Evolutionary conservation across 1,140 invertebrate genomes (phyloP).

Genomic region (Papilio polyxenes): DNA sequence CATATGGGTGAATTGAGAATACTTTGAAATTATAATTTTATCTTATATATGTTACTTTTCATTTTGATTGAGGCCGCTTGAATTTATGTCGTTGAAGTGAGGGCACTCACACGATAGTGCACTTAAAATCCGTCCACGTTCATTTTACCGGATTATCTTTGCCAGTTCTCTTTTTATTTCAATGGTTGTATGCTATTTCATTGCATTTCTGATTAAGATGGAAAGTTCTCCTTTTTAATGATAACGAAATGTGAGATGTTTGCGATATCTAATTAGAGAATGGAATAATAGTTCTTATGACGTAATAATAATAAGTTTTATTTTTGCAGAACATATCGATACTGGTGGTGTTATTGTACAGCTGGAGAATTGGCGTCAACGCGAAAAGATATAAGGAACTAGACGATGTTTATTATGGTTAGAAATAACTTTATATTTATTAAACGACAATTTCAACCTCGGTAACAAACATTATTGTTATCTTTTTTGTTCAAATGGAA

Average conservation of each 20-base stretch:
- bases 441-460: neutral
- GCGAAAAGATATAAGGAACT: conserved; percentile 84
- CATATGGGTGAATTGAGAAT: neutral
- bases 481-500: neutral
- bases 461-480: neutral
- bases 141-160: neutral
- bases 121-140: conserved; percentile 36
- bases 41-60: neutral
- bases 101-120: conserved; percentile 32
- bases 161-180: neutral
- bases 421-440: neutral
- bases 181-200: neutral
- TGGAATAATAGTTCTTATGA: neutral
- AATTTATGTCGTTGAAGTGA: conserved; percentile 27
- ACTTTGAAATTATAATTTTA: neutral
- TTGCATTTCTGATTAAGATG: neutral
- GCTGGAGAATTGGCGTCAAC: conserved; percentile 86
- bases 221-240: neutral
- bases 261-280: neutral
- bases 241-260: too few relatives aligned
- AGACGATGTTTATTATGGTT: conserved; percentile 88
- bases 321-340: conserved; percentile 86
- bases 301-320: conserved; percentile 12
- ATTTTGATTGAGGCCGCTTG: conserved; percentile 10
- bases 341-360: conserved; percentile 85